Evolutionary conservation across 2,113 vertebrate species (phyloP).

Genomic region (Callaeas wilsoni): DNA sequence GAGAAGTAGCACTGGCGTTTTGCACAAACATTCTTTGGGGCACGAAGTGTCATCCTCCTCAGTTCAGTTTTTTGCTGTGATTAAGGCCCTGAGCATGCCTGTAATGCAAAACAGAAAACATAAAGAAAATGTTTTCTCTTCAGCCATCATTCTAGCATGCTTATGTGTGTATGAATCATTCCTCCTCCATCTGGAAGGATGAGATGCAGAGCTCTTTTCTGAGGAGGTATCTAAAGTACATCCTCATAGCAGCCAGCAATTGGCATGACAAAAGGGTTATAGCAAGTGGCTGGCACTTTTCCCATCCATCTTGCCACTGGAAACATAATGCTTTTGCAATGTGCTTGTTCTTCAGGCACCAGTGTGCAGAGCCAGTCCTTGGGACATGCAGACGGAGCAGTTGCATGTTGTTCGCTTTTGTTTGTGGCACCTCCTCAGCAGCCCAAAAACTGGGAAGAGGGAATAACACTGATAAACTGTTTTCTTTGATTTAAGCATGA

Average conservation of each 20-base stretch:
- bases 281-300: constrained; percentile 36
- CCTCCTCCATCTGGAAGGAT: constrained; percentile 54
- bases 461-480: not conserved
- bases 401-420: not conserved
- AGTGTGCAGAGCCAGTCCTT: not conserved
- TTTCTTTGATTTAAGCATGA: not conserved
- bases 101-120: constrained; percentile 26
- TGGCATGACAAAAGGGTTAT: constrained; percentile 56
- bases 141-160: constrained; percentile 7
- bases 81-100: not conserved
- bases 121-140: constrained; percentile 52
- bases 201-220: constrained; percentile 41
- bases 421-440: not conserved
- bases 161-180: constrained; percentile 38
- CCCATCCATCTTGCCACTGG: constrained; percentile 46
- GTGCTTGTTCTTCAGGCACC: not conserved
- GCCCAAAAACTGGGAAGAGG: not conserved
- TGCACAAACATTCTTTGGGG: not conserved
- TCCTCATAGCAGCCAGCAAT: constrained; percentile 40
- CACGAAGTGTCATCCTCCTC: not conserved
- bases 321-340: constrained; percentile 22
- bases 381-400: not conserved
- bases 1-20: not conserved
- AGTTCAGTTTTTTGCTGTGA: not conserved
- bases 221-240: constrained; percentile 28